Evolutionary conservation across 2,888 invertebrate species (phyloP).

Genomic region (Baronia brevicornis): DNA sequence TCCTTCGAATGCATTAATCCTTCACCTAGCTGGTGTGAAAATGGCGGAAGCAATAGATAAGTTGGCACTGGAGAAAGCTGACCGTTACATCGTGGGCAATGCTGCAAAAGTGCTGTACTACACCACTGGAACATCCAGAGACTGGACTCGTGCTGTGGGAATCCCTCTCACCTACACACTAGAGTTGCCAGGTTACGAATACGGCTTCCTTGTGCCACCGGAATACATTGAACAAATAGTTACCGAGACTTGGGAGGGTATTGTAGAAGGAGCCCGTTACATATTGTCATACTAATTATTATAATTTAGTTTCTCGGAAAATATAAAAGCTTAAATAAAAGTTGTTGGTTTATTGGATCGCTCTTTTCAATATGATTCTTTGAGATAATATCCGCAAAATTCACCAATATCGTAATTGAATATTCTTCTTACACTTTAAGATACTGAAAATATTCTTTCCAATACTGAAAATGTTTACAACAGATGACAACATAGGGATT

Average conservation of each 20-base stretch:
- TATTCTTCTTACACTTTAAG: too few species aligned
- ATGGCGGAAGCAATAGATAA: slow-evolving; percentile 62
- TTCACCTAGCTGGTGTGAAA: slow-evolving; percentile 53
- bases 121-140: slow-evolving; percentile 80
- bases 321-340: too few species aligned
- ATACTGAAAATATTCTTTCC: too few species aligned
- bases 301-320: too few species aligned
- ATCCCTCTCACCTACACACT: slow-evolving; percentile 79
- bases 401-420: too few species aligned
- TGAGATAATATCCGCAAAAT: too few species aligned
- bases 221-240: slow-evolving; percentile 72
- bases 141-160: slow-evolving; percentile 77
- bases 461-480: too few species aligned
- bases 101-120: slow-evolving; percentile 73
- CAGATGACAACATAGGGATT: too few species aligned
- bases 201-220: slow-evolving; percentile 73
- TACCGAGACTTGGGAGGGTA: slow-evolving; percentile 77
- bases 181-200: slow-evolving; percentile 78
- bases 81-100: slow-evolving; percentile 72
- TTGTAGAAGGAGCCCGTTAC: slow-evolving; percentile 52
- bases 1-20: slow-evolving; percentile 66
- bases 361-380: too few species aligned
- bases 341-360: too few species aligned
- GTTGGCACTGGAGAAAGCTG: slow-evolving; percentile 50
- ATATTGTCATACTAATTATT: slow-evolving; percentile 26